Base-by-base conservation (phyloP, 2,888 invertebrate species). In the Cerceris ruficornis region DNA sequence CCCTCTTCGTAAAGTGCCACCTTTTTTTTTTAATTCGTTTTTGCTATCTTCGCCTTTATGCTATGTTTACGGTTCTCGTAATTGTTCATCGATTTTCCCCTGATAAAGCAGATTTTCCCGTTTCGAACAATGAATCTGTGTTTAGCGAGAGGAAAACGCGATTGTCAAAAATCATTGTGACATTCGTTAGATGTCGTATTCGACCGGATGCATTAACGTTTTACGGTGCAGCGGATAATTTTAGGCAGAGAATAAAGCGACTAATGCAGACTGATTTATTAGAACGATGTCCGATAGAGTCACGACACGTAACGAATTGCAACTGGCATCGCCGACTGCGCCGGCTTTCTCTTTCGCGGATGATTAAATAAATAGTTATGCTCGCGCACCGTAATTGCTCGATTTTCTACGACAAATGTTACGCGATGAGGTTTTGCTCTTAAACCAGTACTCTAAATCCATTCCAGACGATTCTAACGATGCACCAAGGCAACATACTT, bases 301-400 rank as follows among this genome's bases (percentile, higher is more conserved):
- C 55, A 66, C 67, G 59, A 43, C 9, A 62, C 39, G 73, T 59
- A 66, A 83, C 68, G 61, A 14, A 41, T 62, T 14, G 15, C 59
- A 67, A 60, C 54, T 43, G 76, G 69, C 64, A 43, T 13, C 17
- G 57, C 55, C 60, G 52, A 50, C 69, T 49, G 70, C 14, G 6
- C 46, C 57, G 61, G 54, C 70, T 77, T 77, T 77, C 77, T 65
- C 76, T 67, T 79, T 62, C 52, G 52, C 58, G 55, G 54, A n/a
- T 69, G 54, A 77, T 69, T 75, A 77, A 76, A 73, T 75, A 76
- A 76, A 75, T 75, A 75, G 75, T 75, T 73, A 50, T 55, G 43
- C 60, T 60, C 54, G 41, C 65, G 72, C 42, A 17, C 15, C 60
- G 57, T 73, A 75, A 75, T 76, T 75, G 64, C 52, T 49, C 28